Conservation (phyloP, 2,797 vertebrate species). For the Sternarchorhynchus goeldii region DNA sequence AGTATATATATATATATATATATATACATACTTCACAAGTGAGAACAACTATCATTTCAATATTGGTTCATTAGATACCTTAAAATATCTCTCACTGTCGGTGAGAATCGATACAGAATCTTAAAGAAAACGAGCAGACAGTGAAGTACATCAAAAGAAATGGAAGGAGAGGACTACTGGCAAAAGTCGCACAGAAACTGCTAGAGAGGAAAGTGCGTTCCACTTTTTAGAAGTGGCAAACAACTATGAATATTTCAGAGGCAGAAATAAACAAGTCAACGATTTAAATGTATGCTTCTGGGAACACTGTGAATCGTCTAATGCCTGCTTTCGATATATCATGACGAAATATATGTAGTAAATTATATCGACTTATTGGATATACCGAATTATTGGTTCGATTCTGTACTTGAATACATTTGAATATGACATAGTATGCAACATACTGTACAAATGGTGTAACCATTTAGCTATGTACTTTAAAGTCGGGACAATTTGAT, state of each 20-base stretch:
- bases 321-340: constrained; percentile 66
- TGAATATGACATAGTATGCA: too few species aligned
- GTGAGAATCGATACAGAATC: constrained; percentile 4
- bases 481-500: too few species aligned
- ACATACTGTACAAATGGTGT: too few species aligned
- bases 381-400: too few species aligned
- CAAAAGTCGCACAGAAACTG: constrained; percentile 51
- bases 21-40: too few species aligned
- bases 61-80: neutral
- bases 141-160: constrained; percentile 69
- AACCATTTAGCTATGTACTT: too few species aligned
- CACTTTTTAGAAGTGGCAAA: constrained; percentile 72
- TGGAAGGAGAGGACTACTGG: constrained; percentile 61
- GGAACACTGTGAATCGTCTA: constrained; percentile 66
- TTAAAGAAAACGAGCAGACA: constrained; percentile 36
- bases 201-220: constrained; percentile 69
- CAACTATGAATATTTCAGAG: constrained; percentile 77
- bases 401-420: too few species aligned
- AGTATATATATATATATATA: too few species aligned
- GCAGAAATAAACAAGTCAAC: constrained; percentile 74
- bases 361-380: too few species aligned
- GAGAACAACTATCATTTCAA: neutral
- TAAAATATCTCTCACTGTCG: neutral
- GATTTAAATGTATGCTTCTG: constrained; percentile 77
- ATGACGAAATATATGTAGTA: too few species aligned